Evolutionary conservation across 2,888 invertebrate genomes (phyloP).

Genomic region (Trissolcus brochymenae): DNA sequence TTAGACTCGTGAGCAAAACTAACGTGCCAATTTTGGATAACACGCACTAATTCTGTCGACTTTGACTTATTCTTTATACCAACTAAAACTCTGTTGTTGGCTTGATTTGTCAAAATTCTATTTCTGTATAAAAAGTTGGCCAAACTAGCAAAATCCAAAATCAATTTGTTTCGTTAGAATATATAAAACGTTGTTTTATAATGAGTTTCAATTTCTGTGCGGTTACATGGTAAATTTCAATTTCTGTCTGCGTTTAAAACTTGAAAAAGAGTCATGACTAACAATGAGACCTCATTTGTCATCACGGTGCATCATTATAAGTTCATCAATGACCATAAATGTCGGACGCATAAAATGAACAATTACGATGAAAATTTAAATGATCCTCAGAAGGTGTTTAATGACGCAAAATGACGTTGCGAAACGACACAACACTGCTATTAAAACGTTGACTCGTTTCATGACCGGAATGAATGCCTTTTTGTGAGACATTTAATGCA

Average conservation of each 20-base stretch:
- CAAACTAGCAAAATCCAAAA: too few relatives aligned
- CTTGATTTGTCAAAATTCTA: too few relatives aligned
- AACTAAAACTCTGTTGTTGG: too few relatives aligned
- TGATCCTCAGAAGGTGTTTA: slow-evolving; percentile 50
- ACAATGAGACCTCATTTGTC: slow-evolving; percentile 25
- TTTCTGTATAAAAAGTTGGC: too few relatives aligned
- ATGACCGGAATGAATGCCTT: slow-evolving; percentile 46
- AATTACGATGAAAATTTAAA: slow-evolving; percentile 46
- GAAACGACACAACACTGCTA: slow-evolving; percentile 30
- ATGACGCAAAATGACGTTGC: slow-evolving; percentile 40
- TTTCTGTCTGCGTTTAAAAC: too few relatives aligned
- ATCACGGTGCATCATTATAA: slow-evolving; percentile 24
- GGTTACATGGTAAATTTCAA: not conserved
- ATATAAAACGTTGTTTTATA: not conserved
- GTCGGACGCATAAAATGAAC: slow-evolving; percentile 37
- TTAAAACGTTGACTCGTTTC: slow-evolving; percentile 55
- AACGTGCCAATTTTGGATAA: slow-evolving; percentile 40
- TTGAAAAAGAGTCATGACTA: slow-evolving; percentile 6
- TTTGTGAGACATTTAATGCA: slow-evolving; percentile 46
- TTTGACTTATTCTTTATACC: too few relatives aligned
- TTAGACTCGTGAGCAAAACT: slow-evolving; percentile 50
- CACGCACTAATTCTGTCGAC: not conserved
- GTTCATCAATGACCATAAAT: slow-evolving; percentile 44
- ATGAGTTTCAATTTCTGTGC: slow-evolving; percentile 11
- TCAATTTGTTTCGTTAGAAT: not conserved